phyloP scores from a whole-genome alignment of 2,888 invertebrate species.

The Dynastes tityus region DNA sequence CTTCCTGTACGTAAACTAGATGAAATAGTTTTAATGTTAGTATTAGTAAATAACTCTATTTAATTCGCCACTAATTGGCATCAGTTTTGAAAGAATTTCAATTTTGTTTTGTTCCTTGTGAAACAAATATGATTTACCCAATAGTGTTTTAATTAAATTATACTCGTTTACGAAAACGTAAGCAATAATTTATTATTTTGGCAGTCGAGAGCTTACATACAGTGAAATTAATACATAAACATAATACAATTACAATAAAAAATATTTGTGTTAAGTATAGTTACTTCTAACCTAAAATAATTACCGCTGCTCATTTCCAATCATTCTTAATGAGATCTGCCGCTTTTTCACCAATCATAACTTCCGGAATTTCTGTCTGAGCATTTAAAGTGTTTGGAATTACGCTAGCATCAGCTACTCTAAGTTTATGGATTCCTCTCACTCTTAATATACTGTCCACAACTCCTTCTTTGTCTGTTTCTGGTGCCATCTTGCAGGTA shows the following conservation, averaged over 20 bases:
- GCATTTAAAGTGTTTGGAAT: slow-evolving; percentile 79
- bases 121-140: too few relatives aligned
- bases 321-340: slow-evolving; percentile 76
- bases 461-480: slow-evolving; percentile 67
- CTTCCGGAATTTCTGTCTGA: slow-evolving; percentile 79
- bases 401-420: slow-evolving; percentile 81
- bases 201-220: too few relatives aligned
- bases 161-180: neutral
- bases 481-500: slow-evolving; percentile 72
- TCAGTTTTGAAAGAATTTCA: too few relatives aligned
- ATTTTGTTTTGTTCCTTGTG: too few relatives aligned
- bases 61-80: too few relatives aligned
- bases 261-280: neutral
- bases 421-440: slow-evolving; percentile 73
- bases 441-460: slow-evolving; percentile 71
- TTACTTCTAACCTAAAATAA: neutral
- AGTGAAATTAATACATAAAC: neutral
- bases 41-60: too few relatives aligned
- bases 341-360: slow-evolving; percentile 83
- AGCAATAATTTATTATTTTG: slow-evolving; percentile 4
- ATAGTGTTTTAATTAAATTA: neutral
- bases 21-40: too few relatives aligned
- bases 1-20: too few relatives aligned
- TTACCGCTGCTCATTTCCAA: slow-evolving; percentile 52
- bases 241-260: neutral